phyloP scores from a whole-genome alignment of 2,888 invertebrate species.

The Meloe dianella region DNA sequence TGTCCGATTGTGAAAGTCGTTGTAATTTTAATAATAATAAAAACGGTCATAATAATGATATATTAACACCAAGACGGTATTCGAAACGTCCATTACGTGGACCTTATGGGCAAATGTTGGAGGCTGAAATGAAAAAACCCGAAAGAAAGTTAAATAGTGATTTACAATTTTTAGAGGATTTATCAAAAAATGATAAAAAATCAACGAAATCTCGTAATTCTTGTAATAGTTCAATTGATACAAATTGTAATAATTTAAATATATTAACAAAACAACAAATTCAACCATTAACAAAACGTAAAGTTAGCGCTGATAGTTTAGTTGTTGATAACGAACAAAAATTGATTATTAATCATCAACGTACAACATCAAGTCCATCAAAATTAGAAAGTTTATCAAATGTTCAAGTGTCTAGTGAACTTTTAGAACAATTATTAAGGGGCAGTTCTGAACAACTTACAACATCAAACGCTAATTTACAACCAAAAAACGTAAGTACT shows the following conservation, averaged over 20 bases:
- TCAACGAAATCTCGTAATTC: conserved; percentile 58
- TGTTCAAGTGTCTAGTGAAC: conserved; percentile 67
- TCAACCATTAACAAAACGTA: conserved; percentile 47
- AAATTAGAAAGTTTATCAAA: conserved; percentile 69
- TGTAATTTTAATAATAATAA: conserved; percentile 58
- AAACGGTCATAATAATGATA: conserved; percentile 22
- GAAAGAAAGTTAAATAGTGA: conserved; percentile 66
- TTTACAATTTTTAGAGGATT: conserved; percentile 63
- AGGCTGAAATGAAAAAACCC: conserved; percentile 80
- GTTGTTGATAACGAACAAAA: conserved; percentile 43
- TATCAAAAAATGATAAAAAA: conserved; percentile 48
- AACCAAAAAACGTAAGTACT: conserved; percentile 53
- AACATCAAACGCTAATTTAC: conserved; percentile 60
- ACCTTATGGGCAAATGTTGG: conserved; percentile 80
- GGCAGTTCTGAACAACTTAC: conserved; percentile 82
- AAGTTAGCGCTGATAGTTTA: conserved; percentile 59
- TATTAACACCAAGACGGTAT: conserved; percentile 66
- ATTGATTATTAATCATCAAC: conserved; percentile 69
- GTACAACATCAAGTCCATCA: conserved; percentile 81
- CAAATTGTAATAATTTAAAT: conserved; percentile 33
- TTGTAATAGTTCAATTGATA: conserved; percentile 65
- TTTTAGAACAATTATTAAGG: conserved; percentile 77
- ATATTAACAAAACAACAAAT: conserved; percentile 42
- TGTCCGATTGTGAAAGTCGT: conserved; percentile 64
- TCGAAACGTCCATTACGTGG: conserved; percentile 78